Percentiles rank a stretch among this genome's conserved stretches.
These are phyloP conservation scores for Metopolophium dirhodum DNA, from an alignment of 1,140 invertebrate species.

Conservation along the genomic window DNA sequence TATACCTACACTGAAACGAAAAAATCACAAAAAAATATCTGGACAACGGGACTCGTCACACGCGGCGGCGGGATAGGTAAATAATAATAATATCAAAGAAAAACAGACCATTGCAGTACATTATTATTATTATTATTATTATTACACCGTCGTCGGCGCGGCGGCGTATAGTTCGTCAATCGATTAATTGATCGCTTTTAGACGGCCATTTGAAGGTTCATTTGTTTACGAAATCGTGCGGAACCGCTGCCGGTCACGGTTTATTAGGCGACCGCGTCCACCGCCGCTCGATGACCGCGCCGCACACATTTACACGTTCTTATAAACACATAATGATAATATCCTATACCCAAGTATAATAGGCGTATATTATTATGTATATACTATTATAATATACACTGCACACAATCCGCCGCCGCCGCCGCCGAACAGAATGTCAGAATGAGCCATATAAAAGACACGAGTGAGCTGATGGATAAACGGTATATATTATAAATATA, in stretches of 20 bases:
- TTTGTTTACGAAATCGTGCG: constrained; percentile 59
- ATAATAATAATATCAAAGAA: constrained; percentile 28
- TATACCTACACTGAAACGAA: background rate
- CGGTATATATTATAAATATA: background rate
- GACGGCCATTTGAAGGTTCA: constrained; percentile 58
- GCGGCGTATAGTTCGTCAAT: constrained; percentile 54
- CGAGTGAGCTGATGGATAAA: background rate
- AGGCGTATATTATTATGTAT: background rate
- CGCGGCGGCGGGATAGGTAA: background rate
- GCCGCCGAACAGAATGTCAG: background rate
- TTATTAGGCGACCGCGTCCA: constrained; percentile 52
- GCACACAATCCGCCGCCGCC: constrained; percentile 15
- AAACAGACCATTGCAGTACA: background rate
- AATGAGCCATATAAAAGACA: background rate
- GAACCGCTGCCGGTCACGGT: constrained; percentile 56
- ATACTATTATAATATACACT: background rate
- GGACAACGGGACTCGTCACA: constrained; percentile 28
- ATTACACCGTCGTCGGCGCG: constrained; percentile 2
- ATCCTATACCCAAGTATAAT: background rate
- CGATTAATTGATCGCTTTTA: constrained; percentile 58
- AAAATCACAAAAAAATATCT: constrained; percentile 32
- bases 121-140: background rate
- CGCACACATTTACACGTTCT: constrained; percentile 9
- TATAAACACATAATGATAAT: constrained; percentile 21
- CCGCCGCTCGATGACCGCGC: constrained; percentile 38